Evolutionary conservation across 2,113 vertebrate species (phyloP), one percentile per base, ranked within the genome.

Genomic region (Vulpes ferrilata): DNA sequence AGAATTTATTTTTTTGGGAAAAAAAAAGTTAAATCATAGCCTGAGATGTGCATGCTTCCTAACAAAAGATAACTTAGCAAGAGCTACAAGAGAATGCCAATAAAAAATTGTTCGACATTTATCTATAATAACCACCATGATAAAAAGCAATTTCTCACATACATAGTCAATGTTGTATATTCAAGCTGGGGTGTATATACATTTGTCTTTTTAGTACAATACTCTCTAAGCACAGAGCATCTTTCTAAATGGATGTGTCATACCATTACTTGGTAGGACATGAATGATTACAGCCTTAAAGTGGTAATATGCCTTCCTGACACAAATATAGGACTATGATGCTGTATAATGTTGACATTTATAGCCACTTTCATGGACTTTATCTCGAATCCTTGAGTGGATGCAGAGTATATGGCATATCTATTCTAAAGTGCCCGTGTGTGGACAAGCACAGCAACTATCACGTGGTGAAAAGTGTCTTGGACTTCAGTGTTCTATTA

Each of bases 241-340:
- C 76, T 95, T 91, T 96, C 87, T 90, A 96, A 98, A 96, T 88
- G 90, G 80, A 97, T 94, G 55, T 98, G 89, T 87, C 90, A 88
- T 76, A 25, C 83, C 30, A 67, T 76, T 93, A 57, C 80, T 92
- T 92, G 69, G 88, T 90, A 94, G 53, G 82, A 64, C 51, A 90
- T 97, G 95, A 97, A 87, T 88, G 90, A 98, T 97, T 97, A 88
- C 13, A 97, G 83, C 30, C 81, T 97, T 93, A 95, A 96, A 96
- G 35, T 92, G 64, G 87, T 94, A 95, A 96, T 90, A 93, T 2
- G 19, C 80, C 43, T 92, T 95, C 87, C 85, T 95, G 93, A 98
- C 69, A 95, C 92, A 96, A 94, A 88, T 96, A 93, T 23, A 96
- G 90, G 32, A 65, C 67, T 84, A 84, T 25, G 87, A 85, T 96